Conservation (phyloP, 2,888 invertebrate genomes). For the Petrophora chlorosata region DNA sequence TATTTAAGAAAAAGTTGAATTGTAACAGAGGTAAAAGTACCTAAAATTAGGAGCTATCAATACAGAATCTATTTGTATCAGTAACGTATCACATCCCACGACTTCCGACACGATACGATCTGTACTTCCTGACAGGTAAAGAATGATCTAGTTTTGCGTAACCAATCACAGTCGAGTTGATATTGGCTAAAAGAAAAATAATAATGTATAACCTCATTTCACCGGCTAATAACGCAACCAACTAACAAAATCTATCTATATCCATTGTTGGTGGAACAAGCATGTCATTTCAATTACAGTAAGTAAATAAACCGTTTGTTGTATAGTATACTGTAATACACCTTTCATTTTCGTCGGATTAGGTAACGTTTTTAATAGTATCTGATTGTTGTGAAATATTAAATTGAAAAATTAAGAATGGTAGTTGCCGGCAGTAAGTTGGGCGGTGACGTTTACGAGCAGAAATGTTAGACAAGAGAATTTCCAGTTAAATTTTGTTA, state of each 20-base stretch:
- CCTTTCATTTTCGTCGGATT: constrained; percentile 69
- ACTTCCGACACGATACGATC: constrained; percentile 17
- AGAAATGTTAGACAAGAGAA: too few relatives aligned
- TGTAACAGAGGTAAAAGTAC: too few relatives aligned
- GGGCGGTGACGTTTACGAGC: too few relatives aligned
- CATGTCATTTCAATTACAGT: constrained; percentile 72
- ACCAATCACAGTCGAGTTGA: constrained; percentile 17
- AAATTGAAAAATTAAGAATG: constrained; percentile 54
- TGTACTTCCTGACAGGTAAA: constrained; percentile 13
- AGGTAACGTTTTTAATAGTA: constrained; percentile 63
- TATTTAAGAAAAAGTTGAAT: too few relatives aligned
- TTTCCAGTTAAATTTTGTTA: too few relatives aligned
- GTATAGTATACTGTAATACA: constrained; percentile 40
- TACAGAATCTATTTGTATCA: background rate
- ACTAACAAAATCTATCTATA: constrained; percentile 51
- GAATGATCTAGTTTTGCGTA: constrained; percentile 20
- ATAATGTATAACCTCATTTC: constrained; percentile 48
- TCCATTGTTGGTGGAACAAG: constrained; percentile 60
- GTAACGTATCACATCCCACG: background rate
- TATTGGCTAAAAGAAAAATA: constrained; percentile 43
- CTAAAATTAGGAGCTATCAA: too few relatives aligned
- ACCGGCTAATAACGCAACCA: constrained; percentile 50
- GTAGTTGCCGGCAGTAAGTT: too few relatives aligned
- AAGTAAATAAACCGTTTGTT: constrained; percentile 55
- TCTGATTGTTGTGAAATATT: constrained; percentile 53